Conservation (phyloP, 2,888 invertebrate genomes). For the Drosophila austrosaltans region DNA sequence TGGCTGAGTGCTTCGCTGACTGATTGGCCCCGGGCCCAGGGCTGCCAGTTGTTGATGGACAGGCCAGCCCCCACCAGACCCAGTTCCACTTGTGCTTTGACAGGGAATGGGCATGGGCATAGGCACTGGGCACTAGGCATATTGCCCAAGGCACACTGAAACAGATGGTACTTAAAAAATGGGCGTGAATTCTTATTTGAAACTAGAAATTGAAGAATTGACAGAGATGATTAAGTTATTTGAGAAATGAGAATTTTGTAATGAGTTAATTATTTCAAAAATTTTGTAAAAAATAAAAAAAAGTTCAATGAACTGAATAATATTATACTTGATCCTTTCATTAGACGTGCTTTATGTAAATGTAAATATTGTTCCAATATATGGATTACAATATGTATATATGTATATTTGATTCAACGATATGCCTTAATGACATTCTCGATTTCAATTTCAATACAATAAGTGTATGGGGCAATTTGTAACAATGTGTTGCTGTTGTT, state of each 20-base stretch:
- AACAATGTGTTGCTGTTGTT: slow-evolving; percentile 11
- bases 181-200: slow-evolving; percentile 57
- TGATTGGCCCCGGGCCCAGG: slow-evolving; percentile 56
- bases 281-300: slow-evolving; percentile 2
- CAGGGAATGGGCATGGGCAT: slow-evolving; percentile 17
- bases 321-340: neutral
- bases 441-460: slow-evolving; percentile 49
- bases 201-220: slow-evolving; percentile 35
- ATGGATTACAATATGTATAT: neutral
- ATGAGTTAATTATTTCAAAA: slow-evolving; percentile 33
- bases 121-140: neutral
- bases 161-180: slow-evolving; percentile 57
- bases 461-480: slow-evolving; percentile 39
- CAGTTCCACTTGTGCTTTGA: slow-evolving; percentile 32
- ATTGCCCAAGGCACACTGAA: slow-evolving; percentile 55
- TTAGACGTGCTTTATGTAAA: neutral
- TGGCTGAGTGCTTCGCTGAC: slow-evolving; percentile 70
- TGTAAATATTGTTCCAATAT: neutral
- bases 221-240: slow-evolving; percentile 20
- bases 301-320: neutral
- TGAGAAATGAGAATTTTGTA: slow-evolving; percentile 28
- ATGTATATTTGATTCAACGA: slow-evolving; percentile 16
- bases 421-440: slow-evolving; percentile 34
- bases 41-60: slow-evolving; percentile 45
- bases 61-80: slow-evolving; percentile 23